Percentiles rank a stretch among this genome's conserved stretches.
Conservation (phyloP, 2,113 vertebrate genomes). For the Malaclemys terrapin region DNA sequence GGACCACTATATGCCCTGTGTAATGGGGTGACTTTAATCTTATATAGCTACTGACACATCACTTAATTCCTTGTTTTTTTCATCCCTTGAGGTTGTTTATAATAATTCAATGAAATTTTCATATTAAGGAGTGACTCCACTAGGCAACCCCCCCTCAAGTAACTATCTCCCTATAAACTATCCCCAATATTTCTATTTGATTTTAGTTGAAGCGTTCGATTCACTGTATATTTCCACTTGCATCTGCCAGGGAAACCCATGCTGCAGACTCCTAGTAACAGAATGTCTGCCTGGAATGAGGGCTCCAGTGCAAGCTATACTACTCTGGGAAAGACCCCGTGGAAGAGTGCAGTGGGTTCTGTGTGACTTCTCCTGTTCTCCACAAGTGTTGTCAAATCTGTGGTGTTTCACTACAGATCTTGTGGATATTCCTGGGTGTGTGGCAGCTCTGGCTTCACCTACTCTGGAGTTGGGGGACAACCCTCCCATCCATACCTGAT, state of each 20-base stretch:
- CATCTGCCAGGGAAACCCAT: not conserved
- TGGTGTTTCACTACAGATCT: not conserved
- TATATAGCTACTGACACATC: not conserved
- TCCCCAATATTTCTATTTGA: not conserved
- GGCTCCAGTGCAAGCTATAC: not conserved
- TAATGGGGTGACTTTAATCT: not conserved
- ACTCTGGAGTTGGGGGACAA: not conserved
- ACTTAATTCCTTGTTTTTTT: not conserved
- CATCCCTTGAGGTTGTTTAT: not conserved
- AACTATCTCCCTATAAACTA: not conserved
- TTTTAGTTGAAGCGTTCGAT: not conserved
- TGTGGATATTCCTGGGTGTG: not conserved
- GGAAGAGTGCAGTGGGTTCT: not conserved
- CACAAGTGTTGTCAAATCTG: not conserved
- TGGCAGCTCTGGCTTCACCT: not conserved
- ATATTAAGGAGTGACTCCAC: not conserved
- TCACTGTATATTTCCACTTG: not conserved
- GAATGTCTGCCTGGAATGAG: not conserved
- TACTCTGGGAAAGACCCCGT: not conserved
- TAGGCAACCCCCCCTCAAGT: not conserved
- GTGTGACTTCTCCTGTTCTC: not conserved
- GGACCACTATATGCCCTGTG: not conserved
- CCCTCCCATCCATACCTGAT: not conserved
- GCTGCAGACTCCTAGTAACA: not conserved
- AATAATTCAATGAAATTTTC: not conserved